Conservation (phyloP, 2,888 invertebrate species). For the Trichogramma evanescens region DNA sequence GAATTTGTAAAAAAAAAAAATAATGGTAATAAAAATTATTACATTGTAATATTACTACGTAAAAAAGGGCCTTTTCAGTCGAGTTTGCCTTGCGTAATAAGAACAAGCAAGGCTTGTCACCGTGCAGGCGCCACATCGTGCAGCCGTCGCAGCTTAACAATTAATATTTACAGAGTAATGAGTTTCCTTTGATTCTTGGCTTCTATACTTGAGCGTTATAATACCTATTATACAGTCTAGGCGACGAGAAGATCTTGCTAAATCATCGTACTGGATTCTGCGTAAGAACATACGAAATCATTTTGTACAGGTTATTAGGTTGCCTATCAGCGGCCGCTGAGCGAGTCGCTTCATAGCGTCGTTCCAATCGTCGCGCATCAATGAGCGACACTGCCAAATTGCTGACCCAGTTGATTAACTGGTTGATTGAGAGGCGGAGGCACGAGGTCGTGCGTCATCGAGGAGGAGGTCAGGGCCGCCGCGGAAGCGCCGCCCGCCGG, state of each 20-base stretch:
- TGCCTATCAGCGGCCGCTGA: too few relatives aligned
- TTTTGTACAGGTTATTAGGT: too few relatives aligned
- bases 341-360: too few relatives aligned
- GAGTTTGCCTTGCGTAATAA: conserved; percentile 22
- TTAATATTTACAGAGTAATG: conserved; percentile 39
- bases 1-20: not conserved
- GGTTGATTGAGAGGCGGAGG: conserved; percentile 31
- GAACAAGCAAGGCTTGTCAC: conserved; percentile 7
- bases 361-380: too few relatives aligned
- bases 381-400: too few relatives aligned
- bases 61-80: conserved; percentile 35
- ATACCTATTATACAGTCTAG: too few relatives aligned
- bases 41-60: not conserved
- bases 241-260: too few relatives aligned
- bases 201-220: conserved; percentile 24
- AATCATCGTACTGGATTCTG: too few relatives aligned
- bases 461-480: conserved; percentile 15
- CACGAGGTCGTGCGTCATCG: conserved; percentile 38
- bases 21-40: not conserved
- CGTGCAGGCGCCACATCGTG: conserved; percentile 11
- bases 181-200: conserved; percentile 36
- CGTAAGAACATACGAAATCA: too few relatives aligned
- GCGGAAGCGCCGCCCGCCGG: not conserved
- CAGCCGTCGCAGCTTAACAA: conserved; percentile 28
- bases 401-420: not conserved